A percentile compares a stretch with the other conserved stretches of the same genome.
Evolutionary conservation across 2,113 vertebrate genomes (phyloP).

Genomic region (Porphyrio hochstetteri): DNA sequence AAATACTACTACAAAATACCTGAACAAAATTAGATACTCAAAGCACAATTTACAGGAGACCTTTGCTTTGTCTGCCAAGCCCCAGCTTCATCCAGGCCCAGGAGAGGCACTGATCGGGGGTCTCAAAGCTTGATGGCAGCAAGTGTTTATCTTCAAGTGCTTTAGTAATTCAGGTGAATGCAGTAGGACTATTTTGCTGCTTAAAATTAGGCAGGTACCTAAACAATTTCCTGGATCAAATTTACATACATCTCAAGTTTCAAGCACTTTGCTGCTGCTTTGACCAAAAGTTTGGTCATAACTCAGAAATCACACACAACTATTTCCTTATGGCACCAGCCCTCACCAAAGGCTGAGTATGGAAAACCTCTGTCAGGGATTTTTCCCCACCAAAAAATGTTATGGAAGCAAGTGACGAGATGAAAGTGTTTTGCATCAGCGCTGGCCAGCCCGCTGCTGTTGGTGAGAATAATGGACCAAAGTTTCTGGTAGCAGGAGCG

Average conservation of each 20-base stretch:
- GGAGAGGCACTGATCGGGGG: background rate
- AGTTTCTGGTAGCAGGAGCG: background rate
- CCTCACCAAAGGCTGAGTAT: background rate
- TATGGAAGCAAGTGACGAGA: background rate
- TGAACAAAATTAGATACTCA: accelerated
- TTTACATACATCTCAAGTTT: conserved; percentile 15
- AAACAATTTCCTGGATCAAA: conserved; percentile 40
- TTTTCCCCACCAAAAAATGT: background rate
- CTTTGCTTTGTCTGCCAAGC: background rate
- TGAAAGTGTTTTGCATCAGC: background rate
- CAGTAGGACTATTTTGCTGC: background rate
- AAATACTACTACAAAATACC: background rate
- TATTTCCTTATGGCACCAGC: conserved; percentile 30
- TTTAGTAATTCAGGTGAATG: conserved; percentile 1
- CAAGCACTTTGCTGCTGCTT: conserved; percentile 10
- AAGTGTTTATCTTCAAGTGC: conserved; percentile 19
- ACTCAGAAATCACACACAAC: conserved; percentile 37
- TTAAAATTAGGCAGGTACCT: conserved; percentile 51
- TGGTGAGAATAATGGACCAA: background rate
- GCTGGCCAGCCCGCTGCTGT: background rate
- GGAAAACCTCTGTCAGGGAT: background rate
- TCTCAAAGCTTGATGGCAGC: background rate
- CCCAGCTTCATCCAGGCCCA: background rate
- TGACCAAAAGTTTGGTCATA: conserved; percentile 37
- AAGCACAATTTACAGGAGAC: background rate